phyloP scores from a whole-genome alignment of 2,797 vertebrate genomes.

The Dicrostonyx torquatus region DNA sequence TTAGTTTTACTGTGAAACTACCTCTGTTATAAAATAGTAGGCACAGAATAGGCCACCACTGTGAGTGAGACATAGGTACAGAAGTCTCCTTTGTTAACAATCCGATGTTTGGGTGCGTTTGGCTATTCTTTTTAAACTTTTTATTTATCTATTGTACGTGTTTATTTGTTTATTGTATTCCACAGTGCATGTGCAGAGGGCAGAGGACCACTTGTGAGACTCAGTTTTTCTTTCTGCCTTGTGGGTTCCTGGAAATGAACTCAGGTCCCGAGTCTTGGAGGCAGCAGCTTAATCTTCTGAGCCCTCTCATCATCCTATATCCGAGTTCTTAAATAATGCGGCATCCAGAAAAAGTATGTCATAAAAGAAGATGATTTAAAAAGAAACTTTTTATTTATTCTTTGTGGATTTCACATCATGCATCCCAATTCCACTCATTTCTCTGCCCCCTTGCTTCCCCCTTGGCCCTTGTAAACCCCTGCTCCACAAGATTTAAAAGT shows the following conservation, averaged over 20 bases:
- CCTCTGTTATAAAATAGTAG: background rate
- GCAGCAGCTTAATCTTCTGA: background rate
- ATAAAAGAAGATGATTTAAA: background rate
- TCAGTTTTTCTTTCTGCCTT: background rate
- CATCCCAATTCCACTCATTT: background rate
- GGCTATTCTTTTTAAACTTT: background rate
- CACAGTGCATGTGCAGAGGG: background rate
- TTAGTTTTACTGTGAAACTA: conserved; percentile 18
- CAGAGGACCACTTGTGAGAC: background rate
- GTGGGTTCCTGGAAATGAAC: background rate
- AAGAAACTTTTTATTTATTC: background rate
- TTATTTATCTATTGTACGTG: background rate
- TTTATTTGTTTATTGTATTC: background rate
- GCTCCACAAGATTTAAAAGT: background rate
- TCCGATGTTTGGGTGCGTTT: background rate
- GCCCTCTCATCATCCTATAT: background rate
- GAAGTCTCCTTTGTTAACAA: background rate
- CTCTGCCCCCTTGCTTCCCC: background rate
- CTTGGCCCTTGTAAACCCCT: background rate
- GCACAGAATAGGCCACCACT: background rate
- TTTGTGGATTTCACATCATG: background rate
- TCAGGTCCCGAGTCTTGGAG: background rate
- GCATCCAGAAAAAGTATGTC: background rate
- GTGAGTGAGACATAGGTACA: background rate
- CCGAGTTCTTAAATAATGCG: background rate